Percentiles rank a stretch among this genome's conserved stretches.
phyloP scores from a whole-genome alignment of 2,113 vertebrate species.

The Brachionichthys hirsutus region DNA sequence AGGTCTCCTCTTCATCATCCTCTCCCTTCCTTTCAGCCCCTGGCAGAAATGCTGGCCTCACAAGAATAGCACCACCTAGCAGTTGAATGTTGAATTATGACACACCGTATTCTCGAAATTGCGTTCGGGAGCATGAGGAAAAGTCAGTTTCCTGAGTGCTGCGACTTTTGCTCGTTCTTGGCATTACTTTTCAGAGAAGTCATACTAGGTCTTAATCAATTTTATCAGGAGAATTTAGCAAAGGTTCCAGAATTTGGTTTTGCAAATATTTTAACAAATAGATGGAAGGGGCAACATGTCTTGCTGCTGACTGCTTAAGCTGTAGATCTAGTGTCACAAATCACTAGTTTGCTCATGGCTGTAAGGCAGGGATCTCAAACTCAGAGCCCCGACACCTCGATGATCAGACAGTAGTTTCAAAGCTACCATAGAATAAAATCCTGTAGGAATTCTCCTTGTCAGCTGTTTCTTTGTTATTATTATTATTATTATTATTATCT shows the following conservation, averaged over 20 bases:
- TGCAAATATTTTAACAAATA: conserved; percentile 7
- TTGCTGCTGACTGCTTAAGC: conserved; percentile 27
- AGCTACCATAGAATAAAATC: no score
- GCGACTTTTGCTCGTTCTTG: conserved; percentile 35
- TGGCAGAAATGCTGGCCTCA: conserved; percentile 78
- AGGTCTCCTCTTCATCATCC: conserved; percentile 79
- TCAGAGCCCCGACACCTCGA: no score
- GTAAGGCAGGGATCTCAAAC: no score
- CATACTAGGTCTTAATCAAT: conserved; percentile 55
- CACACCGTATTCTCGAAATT: conserved; percentile 16
- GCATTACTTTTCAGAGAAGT: conserved; percentile 32
- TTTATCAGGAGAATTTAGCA: conserved; percentile 7
- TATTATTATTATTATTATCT: no score
- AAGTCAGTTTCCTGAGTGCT: conserved; percentile 19
- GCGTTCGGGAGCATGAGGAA: conserved; percentile 28
- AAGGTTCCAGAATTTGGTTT: conserved; percentile 21
- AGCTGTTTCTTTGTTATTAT: no score
- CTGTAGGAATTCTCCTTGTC: no score
- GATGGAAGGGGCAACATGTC: conserved; percentile 10
- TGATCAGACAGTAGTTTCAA: no score
- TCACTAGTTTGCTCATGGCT: no score
- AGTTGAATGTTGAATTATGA: neutral
- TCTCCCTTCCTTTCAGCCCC: conserved; percentile 76
- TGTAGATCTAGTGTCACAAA: no score
- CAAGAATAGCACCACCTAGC: conserved; percentile 72